These are phyloP conservation scores for Agonopterix subpropinquella DNA, from an alignment of 2,888 invertebrate genomes.

Conservation along the genomic window DNA sequence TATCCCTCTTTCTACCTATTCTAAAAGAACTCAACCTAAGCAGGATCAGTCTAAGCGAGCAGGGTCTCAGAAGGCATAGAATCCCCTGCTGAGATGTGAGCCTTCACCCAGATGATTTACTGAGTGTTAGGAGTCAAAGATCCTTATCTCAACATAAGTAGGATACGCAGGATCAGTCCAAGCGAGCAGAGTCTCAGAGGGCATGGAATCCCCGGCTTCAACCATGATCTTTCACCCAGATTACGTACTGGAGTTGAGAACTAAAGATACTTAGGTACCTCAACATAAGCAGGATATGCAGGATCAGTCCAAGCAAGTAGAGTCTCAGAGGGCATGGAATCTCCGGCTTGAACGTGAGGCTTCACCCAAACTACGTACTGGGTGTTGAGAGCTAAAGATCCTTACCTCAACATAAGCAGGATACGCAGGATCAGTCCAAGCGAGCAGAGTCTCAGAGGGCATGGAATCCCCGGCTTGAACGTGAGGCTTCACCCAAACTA, in stretches of 20 bases:
- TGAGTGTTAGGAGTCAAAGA: conserved; percentile 76
- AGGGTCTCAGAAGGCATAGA: conserved; percentile 77
- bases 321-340: conserved; percentile 77
- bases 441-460: conserved; percentile 53
- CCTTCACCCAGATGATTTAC: conserved; percentile 86
- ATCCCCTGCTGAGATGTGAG: conserved; percentile 79
- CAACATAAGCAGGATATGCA: conserved; percentile 90
- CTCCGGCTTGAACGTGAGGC: conserved; percentile 80
- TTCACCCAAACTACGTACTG: conserved; percentile 88
- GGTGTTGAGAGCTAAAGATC: conserved; percentile 67
- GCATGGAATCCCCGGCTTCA: conserved; percentile 81
- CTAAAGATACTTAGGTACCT: conserved; percentile 74
- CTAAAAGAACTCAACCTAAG: conserved; percentile 88
- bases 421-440: conserved; percentile 92
- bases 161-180: conserved; percentile 93
- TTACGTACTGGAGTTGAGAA: conserved; percentile 83
- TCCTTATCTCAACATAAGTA: conserved; percentile 86
- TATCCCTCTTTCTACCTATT: too few relatives aligned
- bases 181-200: conserved; percentile 57
- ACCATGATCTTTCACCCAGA: conserved; percentile 84
- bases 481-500: conserved; percentile 84
- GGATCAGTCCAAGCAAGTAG: conserved; percentile 85
- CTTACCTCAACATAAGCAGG: conserved; percentile 89
- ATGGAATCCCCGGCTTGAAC: conserved; percentile 81
- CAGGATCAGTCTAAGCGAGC: conserved; percentile 87